A percentile compares a stretch with the other conserved stretches of the same genome.
Evolutionary conservation across 2,888 invertebrate species (phyloP).

Genomic region (Amphipoea oculea): DNA sequence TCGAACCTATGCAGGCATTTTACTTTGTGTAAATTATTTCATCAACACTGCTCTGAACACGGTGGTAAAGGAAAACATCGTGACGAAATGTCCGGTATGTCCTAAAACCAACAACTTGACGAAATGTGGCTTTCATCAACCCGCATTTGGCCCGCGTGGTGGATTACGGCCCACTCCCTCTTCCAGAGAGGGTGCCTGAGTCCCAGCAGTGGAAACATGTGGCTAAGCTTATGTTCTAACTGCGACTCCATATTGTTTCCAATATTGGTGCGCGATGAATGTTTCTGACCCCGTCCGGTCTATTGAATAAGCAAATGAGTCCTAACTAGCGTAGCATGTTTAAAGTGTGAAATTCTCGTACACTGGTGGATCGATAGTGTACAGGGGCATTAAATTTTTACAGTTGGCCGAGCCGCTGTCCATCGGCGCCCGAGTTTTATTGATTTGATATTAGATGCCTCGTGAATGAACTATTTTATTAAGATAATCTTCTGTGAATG

Average conservation of each 20-base stretch:
- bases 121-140: not conserved
- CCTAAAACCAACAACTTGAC: not conserved
- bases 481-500: constrained; percentile 17
- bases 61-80: not conserved
- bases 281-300: constrained; percentile 11
- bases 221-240: not conserved
- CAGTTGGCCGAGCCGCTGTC: constrained; percentile 73
- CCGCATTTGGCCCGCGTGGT: not conserved
- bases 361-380: constrained; percentile 74
- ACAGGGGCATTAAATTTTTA: constrained; percentile 80
- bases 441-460: constrained; percentile 74
- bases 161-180: not conserved
- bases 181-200: not conserved
- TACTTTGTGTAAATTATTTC: not conserved
- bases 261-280: not conserved
- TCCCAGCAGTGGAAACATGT: not conserved
- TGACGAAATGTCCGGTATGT: not conserved
- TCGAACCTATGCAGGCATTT: not conserved
- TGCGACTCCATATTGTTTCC: not conserved
- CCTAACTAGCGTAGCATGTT: constrained; percentile 39
- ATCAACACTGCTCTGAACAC: not conserved
- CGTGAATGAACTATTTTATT: constrained; percentile 55
- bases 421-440: constrained; percentile 72
- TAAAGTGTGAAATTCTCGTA: constrained; percentile 63
- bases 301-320: constrained; percentile 36